phyloP scores from a whole-genome alignment of 2,113 vertebrate genomes.

The Sarotherodon lohbergeri region DNA sequence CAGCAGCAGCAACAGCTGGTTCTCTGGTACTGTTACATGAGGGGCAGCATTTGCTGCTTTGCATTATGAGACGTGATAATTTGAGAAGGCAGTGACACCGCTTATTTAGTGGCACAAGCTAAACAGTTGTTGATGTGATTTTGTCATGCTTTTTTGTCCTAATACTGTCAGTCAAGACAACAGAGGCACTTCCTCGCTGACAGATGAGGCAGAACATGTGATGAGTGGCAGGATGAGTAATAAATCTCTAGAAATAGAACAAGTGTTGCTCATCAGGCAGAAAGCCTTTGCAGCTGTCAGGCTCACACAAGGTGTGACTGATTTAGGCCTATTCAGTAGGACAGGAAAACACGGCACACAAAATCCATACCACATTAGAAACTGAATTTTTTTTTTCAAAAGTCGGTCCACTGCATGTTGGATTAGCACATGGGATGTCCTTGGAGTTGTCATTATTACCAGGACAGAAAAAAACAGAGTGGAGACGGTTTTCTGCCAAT shows the following conservation, averaged over 20 bases:
- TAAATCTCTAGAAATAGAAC: constrained; percentile 26
- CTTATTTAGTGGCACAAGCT: not conserved
- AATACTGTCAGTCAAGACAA: not conserved
- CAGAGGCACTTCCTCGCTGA: not conserved
- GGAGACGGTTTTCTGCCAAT: not conserved
- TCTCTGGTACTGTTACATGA: not conserved
- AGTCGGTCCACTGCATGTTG: not conserved
- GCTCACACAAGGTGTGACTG: not conserved
- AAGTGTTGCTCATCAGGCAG: constrained; percentile 19
- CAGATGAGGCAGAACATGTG: constrained; percentile 23
- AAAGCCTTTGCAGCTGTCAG: not conserved
- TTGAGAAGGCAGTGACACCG: constrained; percentile 4
- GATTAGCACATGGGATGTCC: not conserved
- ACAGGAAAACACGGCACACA: not conserved
- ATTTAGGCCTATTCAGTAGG: not conserved
- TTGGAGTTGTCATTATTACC: constrained; percentile 8
- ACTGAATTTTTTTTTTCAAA: not conserved
- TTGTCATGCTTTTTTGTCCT: constrained; percentile 7
- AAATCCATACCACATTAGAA: constrained; percentile 5
- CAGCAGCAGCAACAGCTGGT: constrained; percentile 44
- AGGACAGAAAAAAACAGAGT: not conserved
- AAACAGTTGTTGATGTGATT: constrained; percentile 6
- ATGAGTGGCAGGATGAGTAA: constrained; percentile 19
- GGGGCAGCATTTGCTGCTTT: not conserved
- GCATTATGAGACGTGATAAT: not conserved